Conservation (phyloP, 2,888 invertebrate species). For the Cephus sareptanus region DNA sequence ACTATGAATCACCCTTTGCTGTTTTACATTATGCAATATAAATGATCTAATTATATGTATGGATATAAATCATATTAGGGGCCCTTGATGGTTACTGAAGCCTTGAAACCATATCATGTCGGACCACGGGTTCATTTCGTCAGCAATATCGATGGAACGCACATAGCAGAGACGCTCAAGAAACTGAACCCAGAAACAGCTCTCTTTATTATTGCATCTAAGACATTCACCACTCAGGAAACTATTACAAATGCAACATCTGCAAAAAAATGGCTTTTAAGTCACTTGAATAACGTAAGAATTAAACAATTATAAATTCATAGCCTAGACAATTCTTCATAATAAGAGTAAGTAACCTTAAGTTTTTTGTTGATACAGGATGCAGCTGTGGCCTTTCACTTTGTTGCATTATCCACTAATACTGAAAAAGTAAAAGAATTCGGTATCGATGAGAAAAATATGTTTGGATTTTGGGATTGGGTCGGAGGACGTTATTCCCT, state of each 20-base stretch:
- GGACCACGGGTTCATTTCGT: conserved; percentile 95
- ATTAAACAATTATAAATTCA: conserved; percentile 9
- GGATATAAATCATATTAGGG: conserved; percentile 70
- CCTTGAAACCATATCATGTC: conserved; percentile 89
- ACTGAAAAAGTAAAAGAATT: conserved; percentile 93
- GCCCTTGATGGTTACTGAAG: conserved; percentile 99
- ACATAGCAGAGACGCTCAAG: conserved; percentile 93
- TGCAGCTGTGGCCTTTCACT: conserved; percentile 92
- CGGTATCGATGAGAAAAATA: conserved; percentile 96
- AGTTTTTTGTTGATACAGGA: conserved; percentile 67
- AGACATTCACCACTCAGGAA: conserved; percentile 99
- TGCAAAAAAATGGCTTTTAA: conserved; percentile 96
- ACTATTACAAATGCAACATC: conserved; percentile 99
- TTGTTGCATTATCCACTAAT: conserved; percentile 98
- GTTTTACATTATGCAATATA: neutral
- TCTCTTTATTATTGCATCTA: conserved; percentile 98
- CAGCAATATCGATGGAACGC: conserved; percentile 99
- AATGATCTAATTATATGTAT: neutral
- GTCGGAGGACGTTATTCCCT: conserved; percentile 97
- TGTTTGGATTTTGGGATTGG: conserved; percentile 99
- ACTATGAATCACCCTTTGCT: neutral
- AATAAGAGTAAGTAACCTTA: neutral
- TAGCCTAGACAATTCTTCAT: neutral
- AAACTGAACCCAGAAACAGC: conserved; percentile 92
- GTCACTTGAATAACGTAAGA: conserved; percentile 85